Base-by-base conservation (phyloP, 2,888 invertebrate species). In the Andrena praecox region DNA sequence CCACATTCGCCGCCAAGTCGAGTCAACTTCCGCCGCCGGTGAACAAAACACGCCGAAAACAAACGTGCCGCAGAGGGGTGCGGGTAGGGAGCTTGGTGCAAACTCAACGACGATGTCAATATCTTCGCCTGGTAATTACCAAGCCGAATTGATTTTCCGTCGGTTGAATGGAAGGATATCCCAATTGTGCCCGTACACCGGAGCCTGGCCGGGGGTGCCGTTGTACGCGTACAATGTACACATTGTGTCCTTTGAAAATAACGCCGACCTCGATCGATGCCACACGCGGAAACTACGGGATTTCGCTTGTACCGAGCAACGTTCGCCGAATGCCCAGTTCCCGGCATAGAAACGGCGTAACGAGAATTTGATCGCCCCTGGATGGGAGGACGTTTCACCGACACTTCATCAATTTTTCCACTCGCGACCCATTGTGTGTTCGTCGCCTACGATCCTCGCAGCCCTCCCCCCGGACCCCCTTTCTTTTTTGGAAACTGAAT, bases 71-170 rank as follows among this genome's bases (percentile, higher is more conserved):
- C 12, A 50, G 4, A 0, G 2, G 16, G 10, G 66, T 16, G 20
- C 54, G 42, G 12, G 42, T 12, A 4, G 12, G 16, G 42, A 12
- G 12, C 1, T 12, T 0, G 68, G 73, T 52, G 67, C 70, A 74
- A 73, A 66, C 60, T 16, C 35, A 31, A 63, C 74, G 64, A 59
- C 63, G 42, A 42, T 42, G 64, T n/a, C 56, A 68, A 64, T 80
- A 80, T 76, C 81, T 76, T 80, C 71, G 50, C 62, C 64, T 72
- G 73, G 87, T 84, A 87, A 87, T 87, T 87, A 87, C 82, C 80
- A 73, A 71, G 63, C 76, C 70, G 84, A 85, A 87, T 87, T 87
- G 87, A 87, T 87, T 87, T 87, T 80, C 85, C 82, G 87, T 81
- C 77, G 80, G 62, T 73, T 82, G 77, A 87, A 85, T 87, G 82